Evolutionary conservation across 2,888 invertebrate genomes (phyloP).

Genomic region (Adela reaumurella): DNA sequence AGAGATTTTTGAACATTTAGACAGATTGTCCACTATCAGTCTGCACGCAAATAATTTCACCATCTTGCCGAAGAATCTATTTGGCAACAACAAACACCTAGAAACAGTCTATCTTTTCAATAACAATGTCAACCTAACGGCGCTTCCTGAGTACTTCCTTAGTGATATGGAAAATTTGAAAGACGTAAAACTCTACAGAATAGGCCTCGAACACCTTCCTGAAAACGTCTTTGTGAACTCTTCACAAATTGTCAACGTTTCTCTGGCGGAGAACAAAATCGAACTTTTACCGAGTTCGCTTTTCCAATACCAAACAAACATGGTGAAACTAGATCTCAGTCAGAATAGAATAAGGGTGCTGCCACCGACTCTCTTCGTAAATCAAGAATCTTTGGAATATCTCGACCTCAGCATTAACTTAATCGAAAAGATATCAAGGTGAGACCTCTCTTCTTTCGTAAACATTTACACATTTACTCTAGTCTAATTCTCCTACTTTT

Average conservation of each 20-base stretch:
- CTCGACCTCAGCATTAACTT: conserved; percentile 65
- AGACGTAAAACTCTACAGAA: conserved; percentile 53
- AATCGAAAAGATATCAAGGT: conserved; percentile 56
- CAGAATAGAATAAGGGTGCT: conserved; percentile 60
- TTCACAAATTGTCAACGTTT: conserved; percentile 53
- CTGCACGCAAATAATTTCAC: conserved; percentile 65
- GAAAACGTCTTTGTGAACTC: conserved; percentile 62
- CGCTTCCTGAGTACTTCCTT: conserved; percentile 58
- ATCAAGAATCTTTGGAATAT: conserved; percentile 50
- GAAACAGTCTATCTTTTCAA: conserved; percentile 51
- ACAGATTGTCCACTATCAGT: conserved; percentile 60
- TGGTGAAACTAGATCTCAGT: conserved; percentile 62
- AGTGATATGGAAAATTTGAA: conserved; percentile 55
- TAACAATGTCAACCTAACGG: conserved; percentile 55
- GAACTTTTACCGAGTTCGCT: conserved; percentile 55
- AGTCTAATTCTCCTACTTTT: not conserved
- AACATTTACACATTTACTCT: conserved; percentile 7
- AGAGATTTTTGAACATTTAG: conserved; percentile 59
- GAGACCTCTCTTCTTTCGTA: conserved; percentile 28
- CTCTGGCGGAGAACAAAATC: conserved; percentile 58
- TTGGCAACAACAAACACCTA: conserved; percentile 52
- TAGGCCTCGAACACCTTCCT: conserved; percentile 56
- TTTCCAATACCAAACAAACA: conserved; percentile 59
- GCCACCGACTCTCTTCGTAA: conserved; percentile 56
- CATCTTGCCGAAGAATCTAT: conserved; percentile 58